Conservation (phyloP, 2,113 vertebrate genomes). For the Atherinomorus stipes region DNA sequence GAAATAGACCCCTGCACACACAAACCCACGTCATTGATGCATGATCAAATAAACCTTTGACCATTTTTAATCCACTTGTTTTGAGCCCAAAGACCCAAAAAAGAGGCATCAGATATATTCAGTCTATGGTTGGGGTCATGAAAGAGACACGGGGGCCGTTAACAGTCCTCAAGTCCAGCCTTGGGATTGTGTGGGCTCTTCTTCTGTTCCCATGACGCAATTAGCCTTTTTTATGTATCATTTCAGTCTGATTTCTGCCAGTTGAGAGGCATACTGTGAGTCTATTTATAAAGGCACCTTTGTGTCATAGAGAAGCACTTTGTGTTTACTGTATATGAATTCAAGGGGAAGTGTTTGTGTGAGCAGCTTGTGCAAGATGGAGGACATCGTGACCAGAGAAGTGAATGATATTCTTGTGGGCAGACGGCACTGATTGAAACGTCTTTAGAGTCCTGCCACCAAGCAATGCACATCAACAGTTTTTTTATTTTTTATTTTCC, state of each 20-base stretch:
- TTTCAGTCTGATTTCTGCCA: conserved; percentile 59
- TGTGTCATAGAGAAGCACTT: conserved; percentile 18
- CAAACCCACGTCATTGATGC: conserved; percentile 45
- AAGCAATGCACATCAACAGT: conserved; percentile 27
- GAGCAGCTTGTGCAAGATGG: conserved; percentile 13
- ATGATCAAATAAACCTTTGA: conserved; percentile 29
- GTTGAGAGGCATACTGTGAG: conserved; percentile 42
- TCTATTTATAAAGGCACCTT: conserved; percentile 45
- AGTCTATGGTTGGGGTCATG: conserved; percentile 49
- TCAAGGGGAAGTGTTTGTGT: neutral
- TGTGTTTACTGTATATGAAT: conserved; percentile 26
- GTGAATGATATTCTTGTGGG: conserved; percentile 7
- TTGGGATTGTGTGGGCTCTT: conserved; percentile 70
- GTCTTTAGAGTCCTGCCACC: neutral
- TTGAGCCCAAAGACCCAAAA: conserved; percentile 48
- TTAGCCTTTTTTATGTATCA: conserved; percentile 72
- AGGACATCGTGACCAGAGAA: neutral
- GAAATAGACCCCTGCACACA: conserved; percentile 46
- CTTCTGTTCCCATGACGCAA: conserved; percentile 77
- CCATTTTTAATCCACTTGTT: conserved; percentile 72
- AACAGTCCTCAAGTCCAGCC: conserved; percentile 71
- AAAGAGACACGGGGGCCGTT: conserved; percentile 62
- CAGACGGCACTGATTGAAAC: conserved; percentile 11
- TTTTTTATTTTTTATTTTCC: neutral
- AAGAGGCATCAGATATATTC: conserved; percentile 63